These are phyloP conservation scores for Girardinichthys multiradiatus DNA, from an alignment of 2,113 vertebrate species.

Conservation along the genomic window DNA sequence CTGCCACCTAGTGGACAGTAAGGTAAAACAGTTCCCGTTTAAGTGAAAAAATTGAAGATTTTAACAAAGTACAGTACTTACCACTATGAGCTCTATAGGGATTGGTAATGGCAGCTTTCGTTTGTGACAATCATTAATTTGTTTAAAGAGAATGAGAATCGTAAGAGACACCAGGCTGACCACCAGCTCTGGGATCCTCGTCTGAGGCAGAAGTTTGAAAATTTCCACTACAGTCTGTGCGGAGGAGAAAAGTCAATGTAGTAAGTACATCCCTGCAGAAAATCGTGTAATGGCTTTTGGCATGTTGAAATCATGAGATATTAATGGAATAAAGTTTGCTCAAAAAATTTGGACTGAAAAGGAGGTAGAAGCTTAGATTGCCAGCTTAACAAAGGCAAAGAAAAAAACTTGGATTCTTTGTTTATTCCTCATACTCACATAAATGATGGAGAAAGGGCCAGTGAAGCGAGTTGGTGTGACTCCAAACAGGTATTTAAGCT, in stretches of 20 bases:
- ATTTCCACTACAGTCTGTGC: slow-evolving; percentile 85
- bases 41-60: neutral
- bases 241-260: neutral
- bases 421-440: slow-evolving; percentile 81
- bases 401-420: neutral
- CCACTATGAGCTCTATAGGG: slow-evolving; percentile 90
- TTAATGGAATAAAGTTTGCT: neutral
- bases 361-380: neutral
- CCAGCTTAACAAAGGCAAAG: neutral
- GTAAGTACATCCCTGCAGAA: neutral
- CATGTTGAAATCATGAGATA: neutral
- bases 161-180: slow-evolving; percentile 83
- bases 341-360: too few relatives aligned
- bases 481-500: slow-evolving; percentile 92
- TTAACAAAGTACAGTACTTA: slow-evolving; percentile 48
- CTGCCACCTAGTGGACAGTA: slow-evolving; percentile 48
- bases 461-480: slow-evolving; percentile 72
- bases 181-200: slow-evolving; percentile 81
- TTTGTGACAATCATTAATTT: slow-evolving; percentile 82
- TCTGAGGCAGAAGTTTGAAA: slow-evolving; percentile 80
- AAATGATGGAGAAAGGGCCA: slow-evolving; percentile 86
- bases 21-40: neutral
- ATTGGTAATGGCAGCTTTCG: slow-evolving; percentile 86
- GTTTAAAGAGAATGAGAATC: slow-evolving; percentile 85
- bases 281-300: neutral